Base-by-base conservation (phyloP, 2,888 invertebrate species). In the Ophioninae sp. region DNA sequence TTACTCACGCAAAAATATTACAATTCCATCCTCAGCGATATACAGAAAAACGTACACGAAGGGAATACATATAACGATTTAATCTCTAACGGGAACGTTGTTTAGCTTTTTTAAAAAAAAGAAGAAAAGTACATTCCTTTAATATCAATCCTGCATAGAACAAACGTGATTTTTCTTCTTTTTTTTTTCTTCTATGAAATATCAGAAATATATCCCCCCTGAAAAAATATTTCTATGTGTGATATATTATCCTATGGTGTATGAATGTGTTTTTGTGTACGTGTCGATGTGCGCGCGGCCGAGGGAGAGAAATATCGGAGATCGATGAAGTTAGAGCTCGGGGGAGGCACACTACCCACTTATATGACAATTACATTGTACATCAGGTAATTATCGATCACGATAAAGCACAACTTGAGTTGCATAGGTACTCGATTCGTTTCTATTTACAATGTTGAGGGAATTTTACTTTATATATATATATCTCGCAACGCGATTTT, bases 151-250 rank as follows among this genome's bases (percentile, higher is more conserved):
- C 17, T 6, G 17, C 51, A 7, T 13, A 44, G 44, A 44, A 13
- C 10, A 51, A 17, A 51, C 51, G 17, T 44, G 9, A n/a, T 30
- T 30, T 3, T 30, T 30, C 30, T 30, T 30, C 30, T 30, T 51
- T 61, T 61, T 39, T 44, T 8, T 23, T 23, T 6, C 61, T 59
- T 5, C 39, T 41, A 61, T 30, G 30, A 3, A 30, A 30, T 30
- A 30, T 30, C 39, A 61, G 61, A 61, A 73, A 61, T 20, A 13
- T n/a, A 20, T 58, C 58, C 22, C 69, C 41, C 71, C 65, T 71
- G 74, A 79, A 83, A 79, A 83, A 79, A 83, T 83, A 83, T 83
- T 61, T 72, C 73, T 74, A 74, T 77, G 59, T 69, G 13, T 82
- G 65, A 58, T 65, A 72, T 72, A 71, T 63, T 78, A 23, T 69